A percentile compares a stretch with the other conserved stretches of the same genome.
phyloP scores from a whole-genome alignment of 1,140 invertebrate genomes.

The Thereuonema tuberculata region DNA sequence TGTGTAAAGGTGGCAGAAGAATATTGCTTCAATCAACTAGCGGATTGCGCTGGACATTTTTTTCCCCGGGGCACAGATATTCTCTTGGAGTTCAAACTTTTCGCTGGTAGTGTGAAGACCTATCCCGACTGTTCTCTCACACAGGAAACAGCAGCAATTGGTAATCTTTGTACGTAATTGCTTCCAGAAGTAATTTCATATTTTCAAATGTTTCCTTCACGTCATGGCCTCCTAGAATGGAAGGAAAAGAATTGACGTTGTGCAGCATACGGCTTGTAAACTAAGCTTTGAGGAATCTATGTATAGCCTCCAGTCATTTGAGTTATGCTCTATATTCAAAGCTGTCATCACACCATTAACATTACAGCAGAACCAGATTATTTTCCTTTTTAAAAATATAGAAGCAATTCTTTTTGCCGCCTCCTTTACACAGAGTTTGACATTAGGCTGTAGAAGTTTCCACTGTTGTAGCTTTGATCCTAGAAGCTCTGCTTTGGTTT shows the following conservation, averaged over 20 bases:
- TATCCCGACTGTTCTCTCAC: constrained; percentile 31
- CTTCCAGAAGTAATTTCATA: constrained; percentile 3
- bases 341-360: not conserved
- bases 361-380: not conserved
- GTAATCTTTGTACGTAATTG: constrained; percentile 15
- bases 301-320: constrained; percentile 16
- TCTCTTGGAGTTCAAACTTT: constrained; percentile 22
- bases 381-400: constrained; percentile 2
- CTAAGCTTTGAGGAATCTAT: constrained; percentile 19
- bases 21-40: constrained; percentile 16
- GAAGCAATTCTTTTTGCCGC: constrained; percentile 5
- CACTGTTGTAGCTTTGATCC: constrained; percentile 12
- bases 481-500: constrained; percentile 14
- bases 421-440: constrained; percentile 7
- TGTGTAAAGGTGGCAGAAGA: constrained; percentile 19
- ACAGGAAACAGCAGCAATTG: constrained; percentile 30
- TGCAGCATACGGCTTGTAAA: constrained; percentile 18
- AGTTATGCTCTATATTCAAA: constrained; percentile 8
- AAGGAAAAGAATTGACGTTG: constrained; percentile 14
- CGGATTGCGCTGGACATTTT: not conserved
- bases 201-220: constrained; percentile 1
- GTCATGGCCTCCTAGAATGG: constrained; percentile 3
- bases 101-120: constrained; percentile 24
- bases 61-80: not conserved
- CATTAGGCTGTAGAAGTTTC: constrained; percentile 13